Evolutionary conservation across 1,140 invertebrate genomes (phyloP).

Genomic region (Drosophila baimaii): DNA sequence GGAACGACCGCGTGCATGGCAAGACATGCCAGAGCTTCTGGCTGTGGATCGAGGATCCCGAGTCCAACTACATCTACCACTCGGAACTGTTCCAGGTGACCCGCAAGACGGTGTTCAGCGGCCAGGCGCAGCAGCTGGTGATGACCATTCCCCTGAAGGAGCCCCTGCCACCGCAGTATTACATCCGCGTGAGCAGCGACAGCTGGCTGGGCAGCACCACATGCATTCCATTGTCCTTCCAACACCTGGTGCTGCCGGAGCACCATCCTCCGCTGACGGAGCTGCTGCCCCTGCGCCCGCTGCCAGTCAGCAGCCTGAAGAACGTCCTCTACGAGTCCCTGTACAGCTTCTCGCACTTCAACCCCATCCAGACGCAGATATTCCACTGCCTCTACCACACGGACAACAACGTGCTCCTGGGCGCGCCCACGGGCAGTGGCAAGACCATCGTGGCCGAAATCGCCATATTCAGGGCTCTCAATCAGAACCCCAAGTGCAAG

Average conservation of each 20-base stretch:
- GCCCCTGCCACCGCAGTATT: conserved; percentile 96
- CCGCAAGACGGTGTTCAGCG: conserved; percentile 90
- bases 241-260: conserved; percentile 96
- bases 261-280: conserved; percentile 97
- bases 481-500: conserved; percentile 92
- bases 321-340: conserved; percentile 91
- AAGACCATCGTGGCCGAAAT: conserved; percentile 99
- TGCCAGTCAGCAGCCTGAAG: conserved; percentile 93
- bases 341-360: conserved; percentile 98
- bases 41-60: conserved; percentile 99
- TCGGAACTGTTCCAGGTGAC: conserved; percentile 95
- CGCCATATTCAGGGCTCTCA: conserved; percentile 97
- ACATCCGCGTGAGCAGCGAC: conserved; percentile 94
- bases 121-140: conserved; percentile 92
- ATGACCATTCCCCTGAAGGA: conserved; percentile 98
- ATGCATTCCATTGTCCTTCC: conserved; percentile 91
- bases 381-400: conserved; percentile 98
- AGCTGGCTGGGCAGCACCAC: conserved; percentile 94
- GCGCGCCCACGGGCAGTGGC: conserved; percentile 99
- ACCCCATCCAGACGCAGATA: conserved; percentile 99
- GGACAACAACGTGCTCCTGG: conserved; percentile 96
- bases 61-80: conserved; percentile 97
- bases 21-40: conserved; percentile 95
- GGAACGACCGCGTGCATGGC: conserved; percentile 96
- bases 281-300: conserved; percentile 94